Base-by-base conservation (phyloP, 2,888 invertebrate genomes). In the Malacosoma neustria region DNA sequence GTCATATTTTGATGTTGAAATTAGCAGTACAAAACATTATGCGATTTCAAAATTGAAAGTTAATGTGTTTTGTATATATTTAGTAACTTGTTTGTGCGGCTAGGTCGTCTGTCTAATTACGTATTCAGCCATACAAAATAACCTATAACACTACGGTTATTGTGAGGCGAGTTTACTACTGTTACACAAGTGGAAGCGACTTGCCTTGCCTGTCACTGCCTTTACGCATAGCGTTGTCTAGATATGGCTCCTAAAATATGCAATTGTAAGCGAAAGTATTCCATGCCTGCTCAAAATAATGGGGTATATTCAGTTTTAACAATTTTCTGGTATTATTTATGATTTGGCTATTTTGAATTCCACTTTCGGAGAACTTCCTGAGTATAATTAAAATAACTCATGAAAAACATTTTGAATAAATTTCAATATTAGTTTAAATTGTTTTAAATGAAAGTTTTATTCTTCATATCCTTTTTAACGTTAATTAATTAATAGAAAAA, bases 61-160 rank as follows among this genome's bases (percentile, higher is more conserved):
- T 14, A 37, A 40, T 45, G 36, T 40, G 11, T 14, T 9, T 6
- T 34, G 14, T 38, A 34, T 36, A 36, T 30, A 14, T 35, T 39
- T 38, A 11, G 48, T 45, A 43, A 42, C 22, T 22, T 3, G 22
- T 22, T 22, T 22, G 6, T 9, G 6, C 9, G 22, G 22, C 22
- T 22, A 22, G 43, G 42, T 41, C 38, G 40, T 46, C 37, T 48
- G 49, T 49, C 61, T 72, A 68, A 73, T 75, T 66, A 75, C 53
- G 60, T 69, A 73, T 73, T 68, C 72, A 66, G 51, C 48, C 53
- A 57, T 57, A 66, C 66, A 60, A 58, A 68, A 67, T 67, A 72
- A 73, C 73, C 73, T 75, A 68, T 72, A 71, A 65, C 68, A 63
- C 57, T 58, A 59, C 57, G 59, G 61, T 71, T 71, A 70, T 73